Conservation (phyloP, 2,797 vertebrate species). For the Amblyraja radiata region DNA sequence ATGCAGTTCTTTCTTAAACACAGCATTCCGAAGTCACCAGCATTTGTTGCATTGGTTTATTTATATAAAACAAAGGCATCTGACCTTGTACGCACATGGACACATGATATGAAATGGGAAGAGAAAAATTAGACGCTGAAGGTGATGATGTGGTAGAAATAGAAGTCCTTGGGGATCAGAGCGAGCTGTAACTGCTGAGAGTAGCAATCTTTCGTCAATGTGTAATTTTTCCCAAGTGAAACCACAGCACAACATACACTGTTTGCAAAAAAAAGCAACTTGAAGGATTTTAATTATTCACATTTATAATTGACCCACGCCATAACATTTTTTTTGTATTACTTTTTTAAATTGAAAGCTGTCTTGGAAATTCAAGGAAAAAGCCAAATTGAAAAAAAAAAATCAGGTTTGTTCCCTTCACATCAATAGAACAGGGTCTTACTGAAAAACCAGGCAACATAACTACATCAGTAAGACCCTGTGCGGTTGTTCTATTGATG, state of each 20-base stretch:
- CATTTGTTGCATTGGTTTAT: neutral
- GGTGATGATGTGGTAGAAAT: constrained; percentile 36
- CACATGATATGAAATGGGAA: constrained; percentile 41
- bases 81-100: constrained; percentile 33
- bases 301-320: neutral
- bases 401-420: neutral
- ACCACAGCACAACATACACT: neutral
- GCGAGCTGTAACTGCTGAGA: constrained; percentile 46
- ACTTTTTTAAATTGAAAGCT: too few relatives aligned
- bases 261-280: neutral
- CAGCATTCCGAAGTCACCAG: neutral
- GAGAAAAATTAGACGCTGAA: constrained; percentile 39
- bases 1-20: too few relatives aligned
- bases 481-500: too few relatives aligned
- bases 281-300: constrained; percentile 21
- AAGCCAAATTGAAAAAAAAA: too few relatives aligned
- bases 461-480: too few relatives aligned
- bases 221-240: constrained; percentile 3
- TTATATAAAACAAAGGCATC: constrained; percentile 9
- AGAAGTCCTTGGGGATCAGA: constrained; percentile 42
- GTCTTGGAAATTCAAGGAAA: neutral
- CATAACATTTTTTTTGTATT: neutral
- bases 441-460: neutral
- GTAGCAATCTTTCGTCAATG: constrained; percentile 40
- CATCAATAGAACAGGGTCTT: neutral